Percentiles rank a stretch among this genome's conserved stretches.
These are phyloP conservation scores for Festucalex cinctus DNA, from an alignment of 2,113 vertebrate species.

Conservation along the genomic window DNA sequence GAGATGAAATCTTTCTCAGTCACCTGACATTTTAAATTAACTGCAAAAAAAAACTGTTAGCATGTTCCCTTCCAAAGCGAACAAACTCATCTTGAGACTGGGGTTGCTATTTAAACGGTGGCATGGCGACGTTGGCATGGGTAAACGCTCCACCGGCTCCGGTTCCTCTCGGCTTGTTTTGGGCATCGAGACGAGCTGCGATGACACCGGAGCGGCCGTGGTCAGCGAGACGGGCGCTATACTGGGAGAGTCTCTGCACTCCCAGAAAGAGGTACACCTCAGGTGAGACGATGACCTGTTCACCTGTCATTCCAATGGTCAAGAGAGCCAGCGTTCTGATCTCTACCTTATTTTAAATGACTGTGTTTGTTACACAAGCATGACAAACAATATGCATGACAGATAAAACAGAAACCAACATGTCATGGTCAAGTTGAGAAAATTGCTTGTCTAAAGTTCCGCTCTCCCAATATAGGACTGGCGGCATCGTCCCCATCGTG, in stretches of 20 bases:
- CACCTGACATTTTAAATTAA: background rate
- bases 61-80: conserved; percentile 27
- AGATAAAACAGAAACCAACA: too few species aligned
- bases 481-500: conserved; percentile 88
- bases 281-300: conserved; percentile 71
- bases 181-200: conserved; percentile 95
- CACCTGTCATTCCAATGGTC: background rate
- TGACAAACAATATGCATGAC: too few species aligned
- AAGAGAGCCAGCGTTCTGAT: too few species aligned
- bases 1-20: background rate
- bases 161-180: conserved; percentile 73
- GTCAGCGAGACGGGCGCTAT: conserved; percentile 81
- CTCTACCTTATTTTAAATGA: too few species aligned
- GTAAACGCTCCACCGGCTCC: conserved; percentile 1
- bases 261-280: conserved; percentile 85
- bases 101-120: background rate
- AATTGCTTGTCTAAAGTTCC: too few species aligned
- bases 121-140: background rate
- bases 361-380: too few species aligned
- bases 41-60: background rate
- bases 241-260: conserved; percentile 85
- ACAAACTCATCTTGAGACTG: background rate
- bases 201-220: conserved; percentile 93
- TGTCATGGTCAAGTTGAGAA: too few species aligned
- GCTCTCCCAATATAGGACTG: conserved; percentile 71